Evolutionary conservation across 2,113 vertebrate species (phyloP), one percentile per base, ranked within the genome.

Genomic region (Tupaia chinensis): DNA sequence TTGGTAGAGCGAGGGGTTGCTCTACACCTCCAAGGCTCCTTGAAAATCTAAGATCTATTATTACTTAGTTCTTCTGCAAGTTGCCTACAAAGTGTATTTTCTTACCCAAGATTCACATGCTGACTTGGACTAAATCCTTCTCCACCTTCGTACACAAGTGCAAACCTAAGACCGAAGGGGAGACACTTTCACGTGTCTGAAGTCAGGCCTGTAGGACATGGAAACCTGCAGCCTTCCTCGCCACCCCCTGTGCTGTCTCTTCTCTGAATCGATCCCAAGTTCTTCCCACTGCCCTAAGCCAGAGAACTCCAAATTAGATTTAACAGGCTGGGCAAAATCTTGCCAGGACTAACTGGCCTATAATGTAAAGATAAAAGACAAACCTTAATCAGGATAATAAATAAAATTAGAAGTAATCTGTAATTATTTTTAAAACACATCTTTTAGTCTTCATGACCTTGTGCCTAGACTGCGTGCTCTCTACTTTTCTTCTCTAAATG

Each of bases 401-500:
- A 81, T 29, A 60, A 66, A 74, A 60, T 69, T 63, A 88, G 72
- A 73, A 79, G 32, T 93, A n/a, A 70, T 19, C 73, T 54, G 22
- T 22, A 69, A 54, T 66, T 93, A 68, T 22, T 70, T 93, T 69
- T 91, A 54, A 93, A 89, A 56, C 15, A 53, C 20, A 44, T 85
- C 7, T 29, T 74, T 34, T 44, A 44, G 44, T 5, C 44, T 44
- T 44, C 44, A 74, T 53, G 34, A 29, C 29, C 53, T 90, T 82
- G 66, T 76, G 65, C 85, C 84, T 91, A 65, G 82, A 83, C 27
- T 65, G 53, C 54, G 22, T 72, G 5, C 5, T 53, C 69, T 68
- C 82, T 73, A 12, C 23, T 94, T 90, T 90, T 73, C 85, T 86
- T 82, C 68, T 91, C 54, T 77, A 89, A 93, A 80, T 72, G 27